Base-by-base conservation (phyloP, 2,888 invertebrate species). In the Eristalinus aeneus region DNA sequence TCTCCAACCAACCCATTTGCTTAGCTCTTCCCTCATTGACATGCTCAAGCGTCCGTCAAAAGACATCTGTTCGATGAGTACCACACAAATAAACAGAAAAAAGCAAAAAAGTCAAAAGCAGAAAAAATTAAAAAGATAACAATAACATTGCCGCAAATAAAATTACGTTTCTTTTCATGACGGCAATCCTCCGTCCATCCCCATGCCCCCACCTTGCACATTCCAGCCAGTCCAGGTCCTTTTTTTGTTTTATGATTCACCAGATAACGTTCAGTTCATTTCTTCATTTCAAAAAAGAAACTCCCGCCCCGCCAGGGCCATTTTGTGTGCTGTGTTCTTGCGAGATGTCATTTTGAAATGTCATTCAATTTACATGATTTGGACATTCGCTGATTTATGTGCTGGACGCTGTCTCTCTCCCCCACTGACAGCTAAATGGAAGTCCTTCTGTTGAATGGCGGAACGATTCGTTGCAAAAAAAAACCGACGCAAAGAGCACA, bases 321-420 rank as follows among this genome's bases (percentile, higher is more conserved):
- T 58, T 20, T 31, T 16, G 36, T 65, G 27, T 56, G 34, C 34
- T 64, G 53, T 56, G 11, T 54, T 54, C 9, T 63, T 32, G 20
- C 20, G 10, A 8, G 10, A 77, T 69, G 63, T 69, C 69, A 36
- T 69, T 69, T 77, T 39, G 27, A 69, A 77, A 78, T 78, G 64
- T 65, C 46, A 71, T 78, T 71, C 64, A 69, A 78, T 71, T 78
- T 71, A 32, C 77, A 78, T 71, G 64, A 64, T 31, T 71, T 64
- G 46, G 69, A 78, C 71, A 71, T 77, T 77, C 58, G 64, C 71
- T 69, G 69, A 69, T 77, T 77, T 77, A 64, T 71, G 53, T 36
- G 39, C 34, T 32, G 58, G 64, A 64, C 64, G 46, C 64, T 78
- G 56, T 54, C 22, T 71, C 63, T 36, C n/a, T 27, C 27, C 27